phyloP scores from a whole-genome alignment of 2,113 vertebrate genomes.

The Burhinus bistriatus region DNA sequence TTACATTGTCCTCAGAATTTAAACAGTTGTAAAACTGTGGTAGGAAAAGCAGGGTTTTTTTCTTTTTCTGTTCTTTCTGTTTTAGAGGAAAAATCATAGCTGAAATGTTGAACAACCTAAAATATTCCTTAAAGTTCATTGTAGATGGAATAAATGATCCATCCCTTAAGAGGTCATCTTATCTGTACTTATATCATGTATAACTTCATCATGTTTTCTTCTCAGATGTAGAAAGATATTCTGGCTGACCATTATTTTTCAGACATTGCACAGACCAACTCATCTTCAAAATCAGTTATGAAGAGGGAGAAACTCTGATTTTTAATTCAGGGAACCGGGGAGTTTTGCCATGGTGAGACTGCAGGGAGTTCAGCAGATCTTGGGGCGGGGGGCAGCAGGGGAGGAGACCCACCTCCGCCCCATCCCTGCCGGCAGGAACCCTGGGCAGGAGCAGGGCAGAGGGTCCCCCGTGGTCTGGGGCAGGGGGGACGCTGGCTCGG shows the following conservation, averaged over 20 bases:
- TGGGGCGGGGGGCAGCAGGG: neutral
- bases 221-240: neutral
- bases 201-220: neutral
- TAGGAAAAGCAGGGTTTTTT: neutral
- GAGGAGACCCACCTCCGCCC: neutral
- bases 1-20: neutral
- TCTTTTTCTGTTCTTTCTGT: neutral
- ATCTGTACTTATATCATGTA: neutral
- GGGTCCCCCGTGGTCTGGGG: fast-evolving
- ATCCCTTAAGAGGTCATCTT: neutral
- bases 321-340: neutral
- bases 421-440: fast-evolving
- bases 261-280: neutral
- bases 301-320: neutral
- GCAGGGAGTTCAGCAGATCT: neutral
- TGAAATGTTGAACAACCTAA: neutral
- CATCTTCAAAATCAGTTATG: neutral
- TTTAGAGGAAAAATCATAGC: neutral
- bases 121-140: neutral
- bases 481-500: fast-evolving
- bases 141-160: neutral
- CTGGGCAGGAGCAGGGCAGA: fast-evolving
- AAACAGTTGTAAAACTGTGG: fast-evolving
- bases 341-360: fast-evolving
- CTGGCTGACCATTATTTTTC: neutral